These are phyloP conservation scores for Hapalemur alaotrensis DNA, from an alignment of 2,797 vertebrate genomes.

Conservation along the genomic window DNA sequence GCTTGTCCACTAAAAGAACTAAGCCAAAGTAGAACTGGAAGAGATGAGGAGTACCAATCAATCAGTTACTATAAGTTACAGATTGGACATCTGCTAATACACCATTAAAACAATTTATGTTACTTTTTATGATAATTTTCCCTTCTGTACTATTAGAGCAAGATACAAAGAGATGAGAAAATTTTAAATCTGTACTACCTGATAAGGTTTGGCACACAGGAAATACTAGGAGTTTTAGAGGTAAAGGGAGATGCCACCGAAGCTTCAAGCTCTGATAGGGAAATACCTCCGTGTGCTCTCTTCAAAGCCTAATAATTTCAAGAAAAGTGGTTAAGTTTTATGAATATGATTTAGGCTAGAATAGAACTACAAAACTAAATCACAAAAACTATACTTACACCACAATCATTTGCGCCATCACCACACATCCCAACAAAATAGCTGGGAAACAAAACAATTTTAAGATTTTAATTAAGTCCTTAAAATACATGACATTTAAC, in stretches of 20 bases:
- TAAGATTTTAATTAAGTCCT: conserved; percentile 58
- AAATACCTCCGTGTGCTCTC: conserved; percentile 96
- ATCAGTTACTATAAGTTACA: not conserved
- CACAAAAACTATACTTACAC: conserved; percentile 87
- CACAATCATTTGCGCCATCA: conserved; percentile 98
- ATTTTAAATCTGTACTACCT: conserved; percentile 85
- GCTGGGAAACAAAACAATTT: conserved; percentile 82
- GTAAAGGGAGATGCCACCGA: conserved; percentile 99
- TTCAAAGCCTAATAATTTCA: conserved; percentile 91
- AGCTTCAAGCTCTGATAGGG: conserved; percentile 97
- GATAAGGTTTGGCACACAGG: conserved; percentile 97
- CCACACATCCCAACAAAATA: conserved; percentile 99
- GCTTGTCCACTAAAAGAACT: not conserved
- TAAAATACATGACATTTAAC: not conserved
- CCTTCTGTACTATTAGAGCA: not conserved
- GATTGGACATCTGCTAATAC: not conserved
- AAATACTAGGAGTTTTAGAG: conserved; percentile 96
- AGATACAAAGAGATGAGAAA: not conserved
- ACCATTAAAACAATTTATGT: not conserved
- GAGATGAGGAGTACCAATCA: not conserved
- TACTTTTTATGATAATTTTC: not conserved
- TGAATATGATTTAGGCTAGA: not conserved
- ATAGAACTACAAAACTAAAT: not conserved
- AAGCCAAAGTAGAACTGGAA: not conserved
- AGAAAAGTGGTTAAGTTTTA: conserved; percentile 6